Conservation (phyloP, 2,113 vertebrate species). For the Typhlomys cinereus region DNA sequence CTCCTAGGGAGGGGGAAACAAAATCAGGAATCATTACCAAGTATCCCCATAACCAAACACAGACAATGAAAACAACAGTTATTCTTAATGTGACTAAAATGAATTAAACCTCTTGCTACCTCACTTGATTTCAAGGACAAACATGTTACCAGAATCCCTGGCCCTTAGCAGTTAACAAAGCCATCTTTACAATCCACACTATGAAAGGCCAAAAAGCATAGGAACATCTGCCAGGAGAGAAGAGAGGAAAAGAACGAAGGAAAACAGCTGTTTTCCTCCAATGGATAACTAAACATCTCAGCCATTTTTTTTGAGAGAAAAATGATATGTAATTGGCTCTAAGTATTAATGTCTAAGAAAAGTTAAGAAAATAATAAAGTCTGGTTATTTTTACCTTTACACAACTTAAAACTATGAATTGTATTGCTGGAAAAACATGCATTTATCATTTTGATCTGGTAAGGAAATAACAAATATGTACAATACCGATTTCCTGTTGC, state of each 20-base stretch:
- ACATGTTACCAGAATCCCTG: background rate
- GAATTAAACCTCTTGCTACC: no score
- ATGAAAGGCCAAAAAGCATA: background rate
- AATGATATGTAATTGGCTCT: background rate
- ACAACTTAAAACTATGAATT: constrained; percentile 8
- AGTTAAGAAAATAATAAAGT: background rate
- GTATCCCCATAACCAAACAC: background rate
- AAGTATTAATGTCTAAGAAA: background rate
- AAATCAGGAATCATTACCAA: background rate
- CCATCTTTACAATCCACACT: no score
- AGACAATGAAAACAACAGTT: background rate
- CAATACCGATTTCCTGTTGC: no score
- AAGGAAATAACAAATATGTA: background rate
- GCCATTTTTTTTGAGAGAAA: background rate
- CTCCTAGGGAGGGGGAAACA: background rate
- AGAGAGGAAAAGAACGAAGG: background rate
- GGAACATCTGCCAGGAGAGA: background rate
- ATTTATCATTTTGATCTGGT: background rate
- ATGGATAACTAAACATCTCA: background rate
- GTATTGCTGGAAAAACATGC: background rate
- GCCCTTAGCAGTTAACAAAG: background rate
- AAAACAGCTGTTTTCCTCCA: no score
- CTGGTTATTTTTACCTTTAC: background rate
- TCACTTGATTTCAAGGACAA: background rate
- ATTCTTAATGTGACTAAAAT: no score